Conservation (phyloP, 2,797 vertebrate species). For the Muscicapa comitata region DNA sequence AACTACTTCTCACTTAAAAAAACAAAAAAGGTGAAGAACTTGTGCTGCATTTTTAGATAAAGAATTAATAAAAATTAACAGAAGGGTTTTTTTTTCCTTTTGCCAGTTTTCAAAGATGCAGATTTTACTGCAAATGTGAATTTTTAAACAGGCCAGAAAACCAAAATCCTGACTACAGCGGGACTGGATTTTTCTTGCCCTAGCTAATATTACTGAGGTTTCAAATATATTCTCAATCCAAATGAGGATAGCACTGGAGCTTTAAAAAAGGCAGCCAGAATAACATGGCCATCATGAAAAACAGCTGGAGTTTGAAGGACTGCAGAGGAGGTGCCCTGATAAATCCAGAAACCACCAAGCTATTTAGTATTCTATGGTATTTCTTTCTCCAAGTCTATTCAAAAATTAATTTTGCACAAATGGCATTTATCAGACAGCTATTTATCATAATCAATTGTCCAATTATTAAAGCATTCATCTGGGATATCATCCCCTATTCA, state of each 20-base stretch:
- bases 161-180: not conserved
- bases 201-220: not conserved
- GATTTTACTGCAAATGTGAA: not conserved
- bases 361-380: not conserved
- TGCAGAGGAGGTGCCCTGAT: not conserved
- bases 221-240: not conserved
- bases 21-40: not conserved
- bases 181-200: not conserved
- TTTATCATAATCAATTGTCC: not conserved
- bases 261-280: not conserved
- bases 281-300: not conserved
- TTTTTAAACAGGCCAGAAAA: not conserved
- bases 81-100: not conserved
- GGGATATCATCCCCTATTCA: not conserved
- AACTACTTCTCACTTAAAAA: not conserved
- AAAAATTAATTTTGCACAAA: not conserved
- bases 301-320: not conserved
- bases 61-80: not conserved
- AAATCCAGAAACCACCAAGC: not conserved
- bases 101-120: not conserved
- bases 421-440: not conserved
- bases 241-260: not conserved
- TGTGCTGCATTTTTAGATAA: not conserved
- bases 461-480: not conserved
- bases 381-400: not conserved